phyloP scores from a whole-genome alignment of 2,113 vertebrate species.

The Tinamus guttatus region DNA sequence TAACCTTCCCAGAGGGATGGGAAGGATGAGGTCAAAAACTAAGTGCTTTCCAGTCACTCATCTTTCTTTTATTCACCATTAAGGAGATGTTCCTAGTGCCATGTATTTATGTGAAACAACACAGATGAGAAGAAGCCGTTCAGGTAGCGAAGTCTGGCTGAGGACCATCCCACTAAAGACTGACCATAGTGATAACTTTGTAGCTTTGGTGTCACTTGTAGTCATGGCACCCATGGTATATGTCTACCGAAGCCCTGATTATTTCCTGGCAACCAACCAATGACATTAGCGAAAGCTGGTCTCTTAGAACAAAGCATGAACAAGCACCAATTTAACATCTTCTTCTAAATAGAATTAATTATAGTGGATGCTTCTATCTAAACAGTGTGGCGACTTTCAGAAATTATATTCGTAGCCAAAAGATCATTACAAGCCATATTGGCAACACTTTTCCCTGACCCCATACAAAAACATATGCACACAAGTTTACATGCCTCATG shows the following conservation, averaged over 20 bases:
- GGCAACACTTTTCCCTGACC: neutral
- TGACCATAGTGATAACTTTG: neutral
- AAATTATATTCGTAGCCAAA: conserved; percentile 53
- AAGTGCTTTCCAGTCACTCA: neutral
- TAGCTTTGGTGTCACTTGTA: neutral
- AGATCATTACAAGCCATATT: conserved; percentile 62
- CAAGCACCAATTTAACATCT: conserved; percentile 7
- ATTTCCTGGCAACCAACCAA: conserved; percentile 15
- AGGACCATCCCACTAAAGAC: neutral
- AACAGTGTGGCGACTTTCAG: conserved; percentile 29
- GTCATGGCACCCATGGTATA: neutral
- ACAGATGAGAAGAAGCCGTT: neutral
- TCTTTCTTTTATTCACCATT: neutral
- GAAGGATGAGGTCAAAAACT: neutral
- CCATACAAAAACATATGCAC: conserved; percentile 18
- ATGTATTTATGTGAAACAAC: neutral
- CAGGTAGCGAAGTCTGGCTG: neutral
- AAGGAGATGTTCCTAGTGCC: neutral
- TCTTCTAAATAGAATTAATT: conserved; percentile 28
- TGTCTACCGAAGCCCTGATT: neutral
- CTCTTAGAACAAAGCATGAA: neutral
- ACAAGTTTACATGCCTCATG: conserved; percentile 67
- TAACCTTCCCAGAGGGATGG: neutral
- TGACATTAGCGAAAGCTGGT: conserved; percentile 5
- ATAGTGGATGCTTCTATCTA: conserved; percentile 20